phyloP scores from a whole-genome alignment of 1,140 invertebrate species.

The Ectropis grisescens region DNA sequence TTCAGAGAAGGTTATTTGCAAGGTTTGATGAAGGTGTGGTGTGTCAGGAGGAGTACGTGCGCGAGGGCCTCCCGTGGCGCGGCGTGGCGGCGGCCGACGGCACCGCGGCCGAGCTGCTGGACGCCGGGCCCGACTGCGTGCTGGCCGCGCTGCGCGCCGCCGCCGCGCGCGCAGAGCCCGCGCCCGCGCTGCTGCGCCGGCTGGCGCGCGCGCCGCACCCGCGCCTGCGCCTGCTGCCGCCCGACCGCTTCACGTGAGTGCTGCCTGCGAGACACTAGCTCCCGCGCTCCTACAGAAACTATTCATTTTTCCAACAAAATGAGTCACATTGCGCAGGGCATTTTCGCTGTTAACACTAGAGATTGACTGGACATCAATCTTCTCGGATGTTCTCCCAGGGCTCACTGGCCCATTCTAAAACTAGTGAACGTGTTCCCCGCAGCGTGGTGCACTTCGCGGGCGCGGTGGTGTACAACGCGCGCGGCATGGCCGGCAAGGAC shows the following conservation, averaged over 20 bases:
- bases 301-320: no score
- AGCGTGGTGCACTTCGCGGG: constrained; percentile 52
- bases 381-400: no score
- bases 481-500: constrained; percentile 37
- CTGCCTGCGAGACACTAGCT: constrained; percentile 1
- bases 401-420: no score
- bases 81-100: constrained; percentile 35
- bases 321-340: no score
- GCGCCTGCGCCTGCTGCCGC: constrained; percentile 68
- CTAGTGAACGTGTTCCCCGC: no score
- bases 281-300: no score
- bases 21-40: no score
- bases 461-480: constrained; percentile 41
- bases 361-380: no score
- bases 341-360: no score
- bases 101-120: constrained; percentile 38
- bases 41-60: constrained; percentile 88
- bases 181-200: constrained; percentile 80
- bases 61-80: constrained; percentile 69
- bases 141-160: constrained; percentile 71
- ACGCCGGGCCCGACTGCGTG: constrained; percentile 46
- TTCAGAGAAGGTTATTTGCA: no score
- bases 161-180: constrained; percentile 66
- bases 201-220: constrained; percentile 78
- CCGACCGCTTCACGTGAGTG: constrained; percentile 47